phyloP scores from a whole-genome alignment of 2,797 vertebrate species.

The Danio albolineatus region DNA sequence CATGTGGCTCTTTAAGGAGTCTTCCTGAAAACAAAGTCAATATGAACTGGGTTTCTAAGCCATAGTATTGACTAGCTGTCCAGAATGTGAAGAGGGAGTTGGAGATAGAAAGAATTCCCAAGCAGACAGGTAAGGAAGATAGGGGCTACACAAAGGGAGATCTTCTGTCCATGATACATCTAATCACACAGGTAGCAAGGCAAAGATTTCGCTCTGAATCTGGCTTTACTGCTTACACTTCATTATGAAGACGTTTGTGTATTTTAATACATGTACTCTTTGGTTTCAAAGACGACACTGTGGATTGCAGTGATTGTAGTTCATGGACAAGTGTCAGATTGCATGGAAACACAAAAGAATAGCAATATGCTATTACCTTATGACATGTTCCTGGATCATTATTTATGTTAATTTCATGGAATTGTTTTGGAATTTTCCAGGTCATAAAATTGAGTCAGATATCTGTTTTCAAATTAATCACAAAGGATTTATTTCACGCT shows the following conservation, averaged over 20 bases:
- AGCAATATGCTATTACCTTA: background rate
- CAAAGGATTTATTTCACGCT: too few species aligned
- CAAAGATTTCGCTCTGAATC: conserved; percentile 14
- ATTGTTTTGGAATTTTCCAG: too few species aligned
- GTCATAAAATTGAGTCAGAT: too few species aligned
- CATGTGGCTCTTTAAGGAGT: conserved; percentile 87
- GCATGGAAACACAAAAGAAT: background rate
- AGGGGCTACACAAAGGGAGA: conserved; percentile 57
- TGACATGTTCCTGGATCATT: background rate
- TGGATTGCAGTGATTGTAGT: background rate
- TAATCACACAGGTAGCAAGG: conserved; percentile 13
- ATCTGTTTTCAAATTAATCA: too few species aligned
- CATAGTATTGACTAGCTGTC: conserved; percentile 88
- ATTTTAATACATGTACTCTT: conserved; percentile 27
- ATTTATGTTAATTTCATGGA: too few species aligned
- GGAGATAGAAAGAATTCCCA: conserved; percentile 51
- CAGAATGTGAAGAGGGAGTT: conserved; percentile 53
- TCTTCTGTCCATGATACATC: conserved; percentile 50
- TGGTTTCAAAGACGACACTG: conserved; percentile 8
- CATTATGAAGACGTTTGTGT: conserved; percentile 18
- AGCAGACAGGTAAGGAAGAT: conserved; percentile 56
- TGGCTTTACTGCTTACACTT: conserved; percentile 18
- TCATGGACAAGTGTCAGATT: conserved; percentile 21
- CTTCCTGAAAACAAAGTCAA: conserved; percentile 88
- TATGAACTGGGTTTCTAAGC: conserved; percentile 82